A percentile compares a stretch with the other conserved stretches of the same genome.
These are phyloP conservation scores for Poeciliopsis prolifica DNA, from an alignment of 2,113 vertebrate species.

Conservation along the genomic window DNA sequence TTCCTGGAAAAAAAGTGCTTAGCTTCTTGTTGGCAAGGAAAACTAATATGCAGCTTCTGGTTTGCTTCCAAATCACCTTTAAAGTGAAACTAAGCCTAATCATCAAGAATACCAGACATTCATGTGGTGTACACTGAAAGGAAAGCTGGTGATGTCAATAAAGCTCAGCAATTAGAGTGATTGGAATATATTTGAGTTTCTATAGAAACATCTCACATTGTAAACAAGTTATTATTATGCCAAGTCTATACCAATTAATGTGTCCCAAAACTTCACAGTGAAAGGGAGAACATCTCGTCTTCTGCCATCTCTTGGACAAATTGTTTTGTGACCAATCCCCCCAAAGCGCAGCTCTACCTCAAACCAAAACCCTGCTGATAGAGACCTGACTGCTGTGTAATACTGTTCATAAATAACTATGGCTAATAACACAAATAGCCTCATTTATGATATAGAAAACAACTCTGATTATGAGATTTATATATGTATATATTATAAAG, in stretches of 20 bases:
- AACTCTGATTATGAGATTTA: too few species aligned
- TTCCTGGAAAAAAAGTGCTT: conserved; percentile 44
- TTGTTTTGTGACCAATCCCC: neutral
- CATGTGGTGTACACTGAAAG: conserved; percentile 19
- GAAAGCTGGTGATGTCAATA: conserved; percentile 4
- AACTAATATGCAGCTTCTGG: conserved; percentile 37
- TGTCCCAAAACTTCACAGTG: neutral
- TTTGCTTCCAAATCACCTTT: conserved; percentile 30
- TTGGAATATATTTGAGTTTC: conserved; percentile 9
- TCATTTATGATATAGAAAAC: too few species aligned
- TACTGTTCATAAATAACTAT: neutral
- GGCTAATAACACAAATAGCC: neutral
- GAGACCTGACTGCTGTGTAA: neutral
- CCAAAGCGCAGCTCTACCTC: too few species aligned
- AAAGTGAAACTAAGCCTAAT: conserved; percentile 39
- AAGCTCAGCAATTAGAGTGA: neutral
- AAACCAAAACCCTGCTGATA: too few species aligned
- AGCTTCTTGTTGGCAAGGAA: conserved; percentile 62
- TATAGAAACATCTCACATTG: neutral
- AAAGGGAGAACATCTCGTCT: neutral
- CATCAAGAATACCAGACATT: conserved; percentile 49
- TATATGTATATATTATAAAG: too few species aligned
- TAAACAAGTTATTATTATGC: conserved; percentile 1
- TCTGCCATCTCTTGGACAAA: neutral
- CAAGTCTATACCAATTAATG: too few species aligned